phyloP scores from a whole-genome alignment of 2,113 vertebrate species.

The Stictonetta naevosa region DNA sequence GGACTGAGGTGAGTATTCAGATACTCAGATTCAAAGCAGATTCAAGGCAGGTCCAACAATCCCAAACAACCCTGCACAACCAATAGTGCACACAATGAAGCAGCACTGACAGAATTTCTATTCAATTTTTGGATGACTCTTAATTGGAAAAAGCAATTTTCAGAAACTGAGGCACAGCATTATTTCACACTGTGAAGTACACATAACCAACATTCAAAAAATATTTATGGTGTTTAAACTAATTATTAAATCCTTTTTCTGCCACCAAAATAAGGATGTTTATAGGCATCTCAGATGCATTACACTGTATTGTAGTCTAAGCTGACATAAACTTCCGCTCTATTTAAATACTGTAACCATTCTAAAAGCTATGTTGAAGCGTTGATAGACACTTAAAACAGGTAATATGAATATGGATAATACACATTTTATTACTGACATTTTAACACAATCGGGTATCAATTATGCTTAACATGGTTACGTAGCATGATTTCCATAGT shows the following conservation, averaged over 20 bases:
- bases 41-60: not conserved
- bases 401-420: not conserved
- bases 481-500: fast-evolving
- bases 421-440: not conserved
- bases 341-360: not conserved
- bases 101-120: not conserved
- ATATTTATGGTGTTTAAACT: not conserved
- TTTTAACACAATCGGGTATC: not conserved
- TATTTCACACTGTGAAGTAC: not conserved
- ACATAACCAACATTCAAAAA: not conserved
- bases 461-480: not conserved
- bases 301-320: not conserved
- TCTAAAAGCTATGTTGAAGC: not conserved
- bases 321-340: not conserved
- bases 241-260: not conserved
- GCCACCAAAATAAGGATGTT: not conserved
- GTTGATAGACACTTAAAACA: not conserved
- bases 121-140: not conserved
- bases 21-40: not conserved
- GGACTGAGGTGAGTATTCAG: not conserved
- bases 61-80: not conserved
- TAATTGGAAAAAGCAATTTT: not conserved
- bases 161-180: not conserved
- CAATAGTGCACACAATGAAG: not conserved
- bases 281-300: not conserved